These are phyloP conservation scores for Aethina tumida DNA, from an alignment of 1,140 invertebrate species.

Conservation along the genomic window DNA sequence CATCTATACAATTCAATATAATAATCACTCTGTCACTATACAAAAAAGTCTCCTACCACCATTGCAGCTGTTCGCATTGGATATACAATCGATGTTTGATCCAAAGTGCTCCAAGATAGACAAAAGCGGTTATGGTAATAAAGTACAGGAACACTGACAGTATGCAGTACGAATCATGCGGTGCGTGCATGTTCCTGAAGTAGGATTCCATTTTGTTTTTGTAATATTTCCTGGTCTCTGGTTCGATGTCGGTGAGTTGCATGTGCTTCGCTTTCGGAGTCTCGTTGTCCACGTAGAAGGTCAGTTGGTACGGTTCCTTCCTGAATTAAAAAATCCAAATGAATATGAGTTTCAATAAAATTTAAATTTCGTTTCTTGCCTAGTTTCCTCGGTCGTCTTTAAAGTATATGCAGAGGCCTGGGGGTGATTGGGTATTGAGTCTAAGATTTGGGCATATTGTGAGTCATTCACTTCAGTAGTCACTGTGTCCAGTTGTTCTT, in stretches of 20 bases:
- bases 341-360: too few relatives aligned
- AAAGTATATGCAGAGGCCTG: conserved; percentile 16
- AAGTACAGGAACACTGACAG: conserved; percentile 35
- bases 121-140: conserved; percentile 33
- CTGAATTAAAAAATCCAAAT: too few relatives aligned
- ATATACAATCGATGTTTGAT: conserved; percentile 34
- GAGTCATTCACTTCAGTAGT: conserved; percentile 16
- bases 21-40: conserved; percentile 1
- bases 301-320: conserved; percentile 25
- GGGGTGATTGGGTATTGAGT: too few relatives aligned
- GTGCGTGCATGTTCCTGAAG: conserved; percentile 8
- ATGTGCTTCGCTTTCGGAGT: conserved; percentile 13
- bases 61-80: conserved; percentile 32
- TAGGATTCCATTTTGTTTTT: not conserved
- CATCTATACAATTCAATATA: conserved; percentile 6
- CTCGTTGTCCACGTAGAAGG: conserved; percentile 29
- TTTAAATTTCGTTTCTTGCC: too few relatives aligned
- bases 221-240: conserved; percentile 14
- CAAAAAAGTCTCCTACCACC: conserved; percentile 26
- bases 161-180: conserved; percentile 30
- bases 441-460: too few relatives aligned
- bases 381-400: too few relatives aligned
- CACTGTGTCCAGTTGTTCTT: conserved; percentile 19
- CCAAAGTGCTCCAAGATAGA: conserved; percentile 33
- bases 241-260: conserved; percentile 15